Evolutionary conservation across 2,888 invertebrate species (phyloP).

Genomic region (Bedellia somnulentella): DNA sequence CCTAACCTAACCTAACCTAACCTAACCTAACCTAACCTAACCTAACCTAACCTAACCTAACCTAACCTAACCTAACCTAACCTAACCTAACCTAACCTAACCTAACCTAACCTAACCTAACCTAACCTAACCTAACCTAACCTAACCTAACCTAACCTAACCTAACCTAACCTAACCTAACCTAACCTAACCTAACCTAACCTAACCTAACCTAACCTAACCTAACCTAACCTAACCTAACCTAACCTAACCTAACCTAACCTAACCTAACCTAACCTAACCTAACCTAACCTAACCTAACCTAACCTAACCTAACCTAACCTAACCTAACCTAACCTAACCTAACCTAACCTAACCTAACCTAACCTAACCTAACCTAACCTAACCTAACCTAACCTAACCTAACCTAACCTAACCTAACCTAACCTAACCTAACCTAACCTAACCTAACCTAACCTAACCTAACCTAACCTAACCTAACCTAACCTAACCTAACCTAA

Average conservation of each 20-base stretch:
- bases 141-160: conserved; percentile 6
- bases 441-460: conserved; percentile 8
- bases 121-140: conserved; percentile 5
- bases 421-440: conserved; percentile 8
- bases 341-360: conserved; percentile 8
- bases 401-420: conserved; percentile 9
- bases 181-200: conserved; percentile 8
- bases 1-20: conserved; percentile 5
- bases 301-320: conserved; percentile 8
- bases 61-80: conserved; percentile 5
- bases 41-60: conserved; percentile 5
- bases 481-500: conserved; percentile 6
- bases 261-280: conserved; percentile 7
- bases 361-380: conserved; percentile 7
- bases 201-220: conserved; percentile 7
- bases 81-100: conserved; percentile 5
- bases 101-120: conserved; percentile 5
- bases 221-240: conserved; percentile 7
- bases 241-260: conserved; percentile 7
- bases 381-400: conserved; percentile 8
- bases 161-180: conserved; percentile 7
- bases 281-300: conserved; percentile 8
- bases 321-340: conserved; percentile 7
- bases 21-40: conserved; percentile 5
- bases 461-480: conserved; percentile 7